Conservation (phyloP, 2,888 invertebrate genomes). For the Eumacrocentrus americanus region DNA sequence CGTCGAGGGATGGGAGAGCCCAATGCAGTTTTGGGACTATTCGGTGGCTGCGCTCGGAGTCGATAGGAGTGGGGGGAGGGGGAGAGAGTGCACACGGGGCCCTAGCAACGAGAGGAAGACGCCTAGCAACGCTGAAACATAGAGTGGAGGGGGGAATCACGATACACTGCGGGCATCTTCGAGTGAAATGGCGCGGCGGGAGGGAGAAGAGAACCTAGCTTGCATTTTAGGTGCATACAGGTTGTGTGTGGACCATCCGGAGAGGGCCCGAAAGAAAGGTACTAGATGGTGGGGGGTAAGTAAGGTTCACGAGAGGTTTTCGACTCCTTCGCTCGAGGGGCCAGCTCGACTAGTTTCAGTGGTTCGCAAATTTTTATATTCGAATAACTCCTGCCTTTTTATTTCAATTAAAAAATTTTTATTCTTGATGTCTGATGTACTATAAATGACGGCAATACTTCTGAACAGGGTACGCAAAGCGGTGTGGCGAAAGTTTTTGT, state of each 20-base stretch:
- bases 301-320: slow-evolving; percentile 62
- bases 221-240: slow-evolving; percentile 56
- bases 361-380: slow-evolving; percentile 56
- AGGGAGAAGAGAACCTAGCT: slow-evolving; percentile 47
- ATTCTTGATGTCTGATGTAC: not conserved
- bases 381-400: not conserved
- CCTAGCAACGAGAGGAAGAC: slow-evolving; percentile 60
- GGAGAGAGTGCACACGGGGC: no score
- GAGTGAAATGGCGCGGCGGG: slow-evolving; percentile 32
- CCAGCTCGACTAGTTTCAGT: slow-evolving; percentile 57
- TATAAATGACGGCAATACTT: not conserved
- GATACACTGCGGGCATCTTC: slow-evolving; percentile 9
- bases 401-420: not conserved
- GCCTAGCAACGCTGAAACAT: slow-evolving; percentile 55
- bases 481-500: not conserved
- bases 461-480: not conserved
- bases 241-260: slow-evolving; percentile 3
- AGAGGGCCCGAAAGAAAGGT: no score
- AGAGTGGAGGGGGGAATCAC: slow-evolving; percentile 33
- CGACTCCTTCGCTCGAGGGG: slow-evolving; percentile 50
- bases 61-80: slow-evolving; percentile 28
- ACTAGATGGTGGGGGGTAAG: slow-evolving; percentile 60
- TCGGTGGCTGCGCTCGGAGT: slow-evolving; percentile 43
- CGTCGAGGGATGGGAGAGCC: slow-evolving; percentile 28
- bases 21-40: slow-evolving; percentile 60